A percentile compares a stretch with the other conserved stretches of the same genome.
Conservation (phyloP, 1,140 invertebrate species). For the Megathymus violae region DNA sequence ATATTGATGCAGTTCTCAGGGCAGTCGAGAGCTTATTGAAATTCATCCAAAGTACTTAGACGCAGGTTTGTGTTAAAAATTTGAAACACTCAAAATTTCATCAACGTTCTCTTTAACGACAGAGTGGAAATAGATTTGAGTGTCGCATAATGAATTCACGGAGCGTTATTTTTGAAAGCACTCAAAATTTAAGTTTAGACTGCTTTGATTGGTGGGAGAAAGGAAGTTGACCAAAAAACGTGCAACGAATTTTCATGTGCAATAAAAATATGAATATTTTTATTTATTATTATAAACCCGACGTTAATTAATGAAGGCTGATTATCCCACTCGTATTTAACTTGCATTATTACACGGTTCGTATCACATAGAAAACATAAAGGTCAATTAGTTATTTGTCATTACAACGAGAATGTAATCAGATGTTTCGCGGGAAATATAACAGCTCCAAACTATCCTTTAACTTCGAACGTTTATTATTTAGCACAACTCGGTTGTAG, state of each 20-base stretch:
- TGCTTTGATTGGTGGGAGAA: conserved; percentile 1
- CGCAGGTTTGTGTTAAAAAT: conserved; percentile 60
- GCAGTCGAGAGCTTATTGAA: conserved; percentile 70
- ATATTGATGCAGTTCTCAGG: conserved; percentile 72
- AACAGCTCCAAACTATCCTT: too few relatives aligned
- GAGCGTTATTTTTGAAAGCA: conserved; percentile 2
- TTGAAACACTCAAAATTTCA: conserved; percentile 61
- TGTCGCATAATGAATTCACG: conserved; percentile 26
- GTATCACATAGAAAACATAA: too few relatives aligned
- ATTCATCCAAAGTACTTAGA: conserved; percentile 70
- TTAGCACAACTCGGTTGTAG: too few relatives aligned
- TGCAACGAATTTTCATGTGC: neutral
- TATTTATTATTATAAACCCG: too few relatives aligned
- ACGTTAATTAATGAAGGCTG: too few relatives aligned
- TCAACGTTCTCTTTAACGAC: conserved; percentile 45
- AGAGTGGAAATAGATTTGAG: conserved; percentile 48
- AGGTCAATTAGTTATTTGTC: too few relatives aligned
- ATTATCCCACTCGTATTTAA: too few relatives aligned
- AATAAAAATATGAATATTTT: neutral
- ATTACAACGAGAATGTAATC: too few relatives aligned
- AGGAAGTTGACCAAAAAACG: neutral
- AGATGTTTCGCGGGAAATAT: too few relatives aligned
- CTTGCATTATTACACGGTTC: too few relatives aligned
- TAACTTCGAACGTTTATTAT: too few relatives aligned
- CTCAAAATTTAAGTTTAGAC: conserved; percentile 3